Percentiles rank a stretch among this genome's conserved stretches.
Evolutionary conservation across 1,140 invertebrate species (phyloP).

Genomic region (Lordiphosa mommai): DNA sequence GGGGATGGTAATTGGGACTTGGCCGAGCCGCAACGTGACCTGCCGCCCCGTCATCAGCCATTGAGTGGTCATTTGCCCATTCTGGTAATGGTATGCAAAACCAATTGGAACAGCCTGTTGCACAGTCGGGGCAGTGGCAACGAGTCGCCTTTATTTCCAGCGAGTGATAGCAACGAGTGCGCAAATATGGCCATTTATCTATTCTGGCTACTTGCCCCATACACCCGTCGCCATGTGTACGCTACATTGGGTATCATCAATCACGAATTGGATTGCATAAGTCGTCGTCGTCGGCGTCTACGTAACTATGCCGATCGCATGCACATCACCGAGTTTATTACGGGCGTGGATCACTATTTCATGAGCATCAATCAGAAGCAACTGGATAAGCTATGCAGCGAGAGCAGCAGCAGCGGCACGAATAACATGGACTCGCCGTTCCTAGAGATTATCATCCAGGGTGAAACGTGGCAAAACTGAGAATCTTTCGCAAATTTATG

Average conservation of each 20-base stretch:
- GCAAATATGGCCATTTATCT: neutral
- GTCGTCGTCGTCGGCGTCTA: neutral
- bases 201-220: conserved; percentile 12
- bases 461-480: neutral
- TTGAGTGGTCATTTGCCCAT: conserved; percentile 4
- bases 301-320: neutral
- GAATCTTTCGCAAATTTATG: conserved; percentile 30
- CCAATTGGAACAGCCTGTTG: neutral
- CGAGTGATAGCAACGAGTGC: neutral
- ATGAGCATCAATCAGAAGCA: conserved; percentile 9
- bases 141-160: neutral
- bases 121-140: neutral
- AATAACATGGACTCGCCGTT: neutral
- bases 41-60: neutral
- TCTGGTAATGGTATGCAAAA: conserved; percentile 17
- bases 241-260: conserved; percentile 8
- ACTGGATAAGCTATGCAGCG: conserved; percentile 13
- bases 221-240: neutral
- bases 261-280: neutral
- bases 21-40: neutral
- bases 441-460: conserved; percentile 9
- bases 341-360: neutral
- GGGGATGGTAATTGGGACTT: neutral
- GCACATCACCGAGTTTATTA: conserved; percentile 1
- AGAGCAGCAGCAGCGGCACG: neutral